Percentiles rank a stretch among this genome's conserved stretches.
Evolutionary conservation across 2,888 invertebrate genomes (phyloP).

Genomic region (Crematogaster levior): DNA sequence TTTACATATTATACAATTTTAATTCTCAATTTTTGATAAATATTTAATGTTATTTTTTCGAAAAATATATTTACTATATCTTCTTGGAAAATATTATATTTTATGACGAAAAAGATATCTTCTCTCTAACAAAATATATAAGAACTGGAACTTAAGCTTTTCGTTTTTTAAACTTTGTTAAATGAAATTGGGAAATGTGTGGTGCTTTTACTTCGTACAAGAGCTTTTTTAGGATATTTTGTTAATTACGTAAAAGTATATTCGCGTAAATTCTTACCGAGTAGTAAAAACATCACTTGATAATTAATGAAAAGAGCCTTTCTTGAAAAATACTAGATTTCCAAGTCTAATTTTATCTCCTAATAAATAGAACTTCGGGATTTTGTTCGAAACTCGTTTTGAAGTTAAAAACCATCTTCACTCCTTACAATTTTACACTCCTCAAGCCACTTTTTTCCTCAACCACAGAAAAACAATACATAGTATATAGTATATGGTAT

Average conservation of each 20-base stretch:
- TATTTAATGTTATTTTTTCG: not conserved
- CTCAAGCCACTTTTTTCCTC: not conserved
- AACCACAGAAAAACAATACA: no score
- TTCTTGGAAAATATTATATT: no score
- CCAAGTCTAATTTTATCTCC: not conserved
- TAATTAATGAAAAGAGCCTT: constrained; percentile 6
- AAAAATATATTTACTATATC: no score
- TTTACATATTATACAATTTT: not conserved
- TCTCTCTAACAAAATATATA: no score
- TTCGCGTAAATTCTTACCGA: not conserved
- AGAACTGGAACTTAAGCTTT: no score
- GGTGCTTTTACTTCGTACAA: not conserved
- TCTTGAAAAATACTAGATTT: not conserved
- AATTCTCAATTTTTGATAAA: not conserved
- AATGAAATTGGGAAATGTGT: not conserved
- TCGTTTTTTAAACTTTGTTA: no score
- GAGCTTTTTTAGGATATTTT: not conserved
- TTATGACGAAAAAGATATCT: no score
- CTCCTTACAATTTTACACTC: not conserved
- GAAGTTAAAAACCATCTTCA: constrained; percentile 2
- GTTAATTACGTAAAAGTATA: not conserved
- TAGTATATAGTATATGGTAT: no score
- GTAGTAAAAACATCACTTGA: not conserved
- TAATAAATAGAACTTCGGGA: not conserved
- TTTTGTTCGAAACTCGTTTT: constrained; percentile 8